Base-by-base conservation (phyloP, 2,888 invertebrate species). In the Pantelozetes paolii region DNA sequence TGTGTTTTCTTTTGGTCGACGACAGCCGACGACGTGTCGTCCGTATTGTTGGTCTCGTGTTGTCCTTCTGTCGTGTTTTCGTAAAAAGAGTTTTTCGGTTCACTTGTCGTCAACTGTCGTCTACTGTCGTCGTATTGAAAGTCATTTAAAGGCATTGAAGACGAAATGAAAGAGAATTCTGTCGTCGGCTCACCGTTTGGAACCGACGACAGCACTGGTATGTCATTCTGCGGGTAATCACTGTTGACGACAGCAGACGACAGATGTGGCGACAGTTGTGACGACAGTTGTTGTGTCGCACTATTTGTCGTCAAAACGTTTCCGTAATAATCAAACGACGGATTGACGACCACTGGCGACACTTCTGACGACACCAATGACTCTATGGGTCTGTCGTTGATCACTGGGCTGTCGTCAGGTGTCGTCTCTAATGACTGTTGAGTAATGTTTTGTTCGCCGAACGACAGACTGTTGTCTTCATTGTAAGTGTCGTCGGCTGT, bases 1-100 rank as follows among this genome's bases (percentile, higher is more conserved):
- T 73, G 64, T 42, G 64, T 6, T 62, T n/a, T n/a, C n/a, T n/a
- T n/a, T n/a, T n/a, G 62, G 2, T 62, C 67, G 8, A 18, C 62
- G 48, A 32, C 50, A 11, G 50, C 20, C 18, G n/a, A 18, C n/a
- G n/a, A n/a, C n/a, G 5, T 20, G 50, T 15, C 5, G 50, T 50
- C 20, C 18, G 50, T 50, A 11, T 15, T 50, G 50, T 15, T 18
- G 23, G 23, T 54, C 54, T 15, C 28, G 11, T 45, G 15, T 45
- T 45, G 15, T 45, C 45, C 45, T 45, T 15, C 45, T 45, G 11
- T 45, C 45, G 45, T 15, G 11, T 13, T 45, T 15, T 45, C 18
- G 15, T 6, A 9, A 15, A 2, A 45, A 2, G 11, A 6, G 45
- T 15, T 15, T 6, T 45, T 2, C 2, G 2, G 45, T 45, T 15